Evolutionary conservation across 1,140 invertebrate species (phyloP).

Genomic region (Maniola jurtina): DNA sequence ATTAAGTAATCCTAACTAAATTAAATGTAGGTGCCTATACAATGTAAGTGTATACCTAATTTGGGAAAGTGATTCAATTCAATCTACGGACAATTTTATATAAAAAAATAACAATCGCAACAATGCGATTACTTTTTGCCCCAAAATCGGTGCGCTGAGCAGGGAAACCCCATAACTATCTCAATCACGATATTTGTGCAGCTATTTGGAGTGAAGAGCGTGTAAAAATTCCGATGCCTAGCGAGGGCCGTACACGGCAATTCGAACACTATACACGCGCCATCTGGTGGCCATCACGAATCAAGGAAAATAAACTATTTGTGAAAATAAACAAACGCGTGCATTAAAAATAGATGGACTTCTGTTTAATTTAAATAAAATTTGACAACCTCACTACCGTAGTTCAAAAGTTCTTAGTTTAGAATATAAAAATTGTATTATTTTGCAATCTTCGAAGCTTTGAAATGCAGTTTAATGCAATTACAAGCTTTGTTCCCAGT

Average conservation of each 20-base stretch:
- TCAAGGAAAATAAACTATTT: conserved; percentile 71
- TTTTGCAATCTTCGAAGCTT: not conserved
- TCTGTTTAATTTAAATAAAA: conserved; percentile 44
- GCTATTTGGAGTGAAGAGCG: conserved; percentile 55
- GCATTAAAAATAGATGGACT: conserved; percentile 58
- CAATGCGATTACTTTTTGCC: conserved; percentile 31
- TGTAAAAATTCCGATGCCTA: conserved; percentile 64
- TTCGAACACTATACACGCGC: conserved; percentile 55
- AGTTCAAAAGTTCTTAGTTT: conserved; percentile 1
- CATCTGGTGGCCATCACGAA: conserved; percentile 72
- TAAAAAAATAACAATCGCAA: conserved; percentile 22
- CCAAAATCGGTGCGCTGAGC: conserved; percentile 24
- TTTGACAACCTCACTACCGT: conserved; percentile 33
- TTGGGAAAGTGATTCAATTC: not conserved
- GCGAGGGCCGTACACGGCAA: conserved; percentile 52
- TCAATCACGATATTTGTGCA: conserved; percentile 52
- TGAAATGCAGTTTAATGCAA: too few species aligned
- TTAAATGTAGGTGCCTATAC: too few species aligned
- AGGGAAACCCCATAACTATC: conserved; percentile 54
- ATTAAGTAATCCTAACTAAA: not conserved
- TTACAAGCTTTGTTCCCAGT: too few species aligned
- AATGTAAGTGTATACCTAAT: not conserved
- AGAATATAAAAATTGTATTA: too few species aligned
- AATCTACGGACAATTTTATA: conserved; percentile 3
- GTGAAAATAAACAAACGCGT: conserved; percentile 67